Conservation (phyloP, 2,888 invertebrate species). For the Melangyna quadrimaculata region DNA sequence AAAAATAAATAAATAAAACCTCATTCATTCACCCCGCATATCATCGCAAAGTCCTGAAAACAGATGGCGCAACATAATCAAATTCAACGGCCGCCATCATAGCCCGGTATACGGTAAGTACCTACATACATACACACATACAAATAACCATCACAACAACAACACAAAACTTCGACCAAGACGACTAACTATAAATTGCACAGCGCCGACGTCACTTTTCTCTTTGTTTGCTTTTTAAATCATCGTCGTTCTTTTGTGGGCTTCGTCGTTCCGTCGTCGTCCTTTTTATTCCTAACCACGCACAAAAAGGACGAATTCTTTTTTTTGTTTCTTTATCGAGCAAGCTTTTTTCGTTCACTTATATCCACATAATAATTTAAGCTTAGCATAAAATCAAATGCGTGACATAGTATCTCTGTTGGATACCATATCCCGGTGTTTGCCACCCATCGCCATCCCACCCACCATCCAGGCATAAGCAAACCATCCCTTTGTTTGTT, state of each 20-base stretch:
- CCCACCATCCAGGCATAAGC: not conserved
- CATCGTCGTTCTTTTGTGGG: conserved; percentile 2
- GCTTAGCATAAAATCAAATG: conserved; percentile 65
- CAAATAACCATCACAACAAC: conserved; percentile 2
- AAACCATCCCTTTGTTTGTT: conserved; percentile 10
- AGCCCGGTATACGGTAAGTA: conserved; percentile 8
- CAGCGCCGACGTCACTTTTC: conserved; percentile 64
- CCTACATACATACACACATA: not conserved
- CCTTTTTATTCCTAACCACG: conserved; percentile 3
- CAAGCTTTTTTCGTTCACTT: conserved; percentile 40
- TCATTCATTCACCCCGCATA: conserved; percentile 49
- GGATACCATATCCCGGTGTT: not conserved
- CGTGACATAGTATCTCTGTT: conserved; percentile 44
- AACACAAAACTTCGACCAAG: not conserved
- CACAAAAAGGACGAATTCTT: conserved; percentile 20
- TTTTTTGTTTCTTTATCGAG: conserved; percentile 16
- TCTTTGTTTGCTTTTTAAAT: conserved; percentile 35
- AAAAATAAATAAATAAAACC: no score
- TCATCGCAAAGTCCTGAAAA: conserved; percentile 42
- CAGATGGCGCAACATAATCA: conserved; percentile 71
- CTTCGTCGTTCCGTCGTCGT: not conserved
- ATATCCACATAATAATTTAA: conserved; percentile 62
- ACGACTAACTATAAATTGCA: conserved; percentile 23
- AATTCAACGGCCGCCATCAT: conserved; percentile 64
- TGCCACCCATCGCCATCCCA: conserved; percentile 3